Evolutionary conservation across 1,140 invertebrate genomes (phyloP), one percentile per base, ranked within the genome.

Genomic region (Ips nitidus): DNA sequence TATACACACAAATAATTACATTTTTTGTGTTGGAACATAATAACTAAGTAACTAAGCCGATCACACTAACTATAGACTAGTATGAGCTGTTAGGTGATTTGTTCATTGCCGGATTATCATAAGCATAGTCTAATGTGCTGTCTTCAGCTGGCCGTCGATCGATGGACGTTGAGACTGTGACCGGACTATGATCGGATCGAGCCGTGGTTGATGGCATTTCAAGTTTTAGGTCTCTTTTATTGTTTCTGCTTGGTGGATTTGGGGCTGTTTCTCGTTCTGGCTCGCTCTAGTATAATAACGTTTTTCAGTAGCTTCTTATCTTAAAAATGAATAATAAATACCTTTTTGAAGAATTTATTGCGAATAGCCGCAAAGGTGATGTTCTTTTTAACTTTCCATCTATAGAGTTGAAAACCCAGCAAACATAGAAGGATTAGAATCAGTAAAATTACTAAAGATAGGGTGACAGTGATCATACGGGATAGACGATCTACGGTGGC

Each of bases 101-200:
- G 0, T 87, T 85, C 85, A 89, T 86, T 0, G 84, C 88, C 64
- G 85, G 86, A 77, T 90, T 90, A 71, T 89, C 88, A 73, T 90
- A 90, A 1, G 88, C 88, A 63, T 88, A 89, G 68, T 89, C 88
- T 42, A 89, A 76, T 0, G 87, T 87, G 0, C 85, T 86, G 71
- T 90, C 88, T 76, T 90, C 88, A 63, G 86, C 86, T 0, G 88
- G 87, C 58, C 78, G 67, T 58, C 80, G 70, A 66, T 75, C 80
- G 36, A 79, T 78, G 0, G 75, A 75, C 4, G 80, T 79, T 1
- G 80, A 77, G 39, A 78, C 74, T 2, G 79, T 81, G 2, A 76
- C 75, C 6, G 80, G 80, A 70, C 75, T 78, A 39, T 75, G 70
- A 38, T 75, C 78, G 2, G 76, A 76, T 3, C 74, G 71, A 22